phyloP scores from a whole-genome alignment of 2,113 vertebrate species.

The Trinectes maculatus region DNA sequence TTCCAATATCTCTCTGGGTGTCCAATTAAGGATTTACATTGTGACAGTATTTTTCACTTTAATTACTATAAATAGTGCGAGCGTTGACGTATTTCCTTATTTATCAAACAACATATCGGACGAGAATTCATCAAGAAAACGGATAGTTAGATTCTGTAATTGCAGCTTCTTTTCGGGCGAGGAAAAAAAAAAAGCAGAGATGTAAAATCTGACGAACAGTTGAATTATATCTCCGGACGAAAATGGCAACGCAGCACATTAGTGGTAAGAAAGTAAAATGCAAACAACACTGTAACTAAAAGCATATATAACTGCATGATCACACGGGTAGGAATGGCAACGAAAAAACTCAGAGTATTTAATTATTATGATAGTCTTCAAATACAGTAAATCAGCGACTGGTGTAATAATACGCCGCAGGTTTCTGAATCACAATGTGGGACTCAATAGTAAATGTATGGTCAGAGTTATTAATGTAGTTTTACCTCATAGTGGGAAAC shows the following conservation, averaged over 20 bases:
- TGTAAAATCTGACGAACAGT: slow-evolving; percentile 81
- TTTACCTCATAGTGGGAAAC: slow-evolving; percentile 72
- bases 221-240: slow-evolving; percentile 36
- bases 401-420: slow-evolving; percentile 58
- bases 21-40: slow-evolving; percentile 99
- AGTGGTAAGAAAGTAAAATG: neutral
- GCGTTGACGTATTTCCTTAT: slow-evolving; percentile 97
- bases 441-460: slow-evolving; percentile 65
- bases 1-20: slow-evolving; percentile 99
- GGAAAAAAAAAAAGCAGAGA: slow-evolving; percentile 83
- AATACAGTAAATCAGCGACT: slow-evolving; percentile 62
- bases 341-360: slow-evolving; percentile 41
- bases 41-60: slow-evolving; percentile 99
- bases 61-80: slow-evolving; percentile 98
- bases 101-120: slow-evolving; percentile 96
- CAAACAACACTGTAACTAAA: neutral
- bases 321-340: neutral
- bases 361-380: slow-evolving; percentile 52
- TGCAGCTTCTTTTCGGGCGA: slow-evolving; percentile 86
- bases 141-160: slow-evolving; percentile 94
- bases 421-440: slow-evolving; percentile 70
- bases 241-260: slow-evolving; percentile 46
- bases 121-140: slow-evolving; percentile 98
- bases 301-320: slow-evolving; percentile 16
- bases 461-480: slow-evolving; percentile 77